phyloP scores from a whole-genome alignment of 2,113 vertebrate species.

The Megaleporinus macrocephalus region DNA sequence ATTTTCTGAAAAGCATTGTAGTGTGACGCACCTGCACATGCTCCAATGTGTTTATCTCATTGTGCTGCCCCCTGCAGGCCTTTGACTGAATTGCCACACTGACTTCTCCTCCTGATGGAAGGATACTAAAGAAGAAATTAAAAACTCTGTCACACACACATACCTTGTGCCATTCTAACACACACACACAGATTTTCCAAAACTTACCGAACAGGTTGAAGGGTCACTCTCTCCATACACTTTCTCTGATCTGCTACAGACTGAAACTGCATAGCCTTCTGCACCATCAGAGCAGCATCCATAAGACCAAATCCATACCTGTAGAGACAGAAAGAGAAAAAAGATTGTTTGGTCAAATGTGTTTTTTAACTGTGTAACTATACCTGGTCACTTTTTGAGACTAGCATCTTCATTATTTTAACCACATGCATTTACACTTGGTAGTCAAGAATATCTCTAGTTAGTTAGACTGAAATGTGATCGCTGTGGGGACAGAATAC shows the following conservation, averaged over 20 bases:
- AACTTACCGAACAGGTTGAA: conserved; percentile 58
- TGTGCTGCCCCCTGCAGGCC: conserved; percentile 63
- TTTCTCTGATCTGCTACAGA: conserved; percentile 53
- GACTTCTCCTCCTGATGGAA: conserved; percentile 61
- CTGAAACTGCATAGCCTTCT: conserved; percentile 63
- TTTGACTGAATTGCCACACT: conserved; percentile 66
- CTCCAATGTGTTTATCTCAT: conserved; percentile 73
- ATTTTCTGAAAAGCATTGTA: too few species aligned
- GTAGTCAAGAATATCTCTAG: too few species aligned
- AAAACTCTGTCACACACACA: background rate
- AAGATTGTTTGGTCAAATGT: background rate
- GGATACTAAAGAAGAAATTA: conserved; percentile 57
- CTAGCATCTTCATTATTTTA: too few species aligned
- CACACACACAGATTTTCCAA: background rate
- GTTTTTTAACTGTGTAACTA: too few species aligned
- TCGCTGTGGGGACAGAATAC: too few species aligned
- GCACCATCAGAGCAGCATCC: conserved; percentile 71
- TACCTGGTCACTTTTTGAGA: too few species aligned
- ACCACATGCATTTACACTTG: too few species aligned
- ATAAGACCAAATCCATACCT: conserved; percentile 71
- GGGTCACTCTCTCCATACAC: conserved; percentile 56
- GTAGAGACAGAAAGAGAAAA: conserved; percentile 12
- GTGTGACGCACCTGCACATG: conserved; percentile 67
- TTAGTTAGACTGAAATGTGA: too few species aligned
- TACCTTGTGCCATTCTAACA: background rate